Base-by-base conservation (phyloP, 2,888 invertebrate genomes). In the Portevinia maculata region DNA sequence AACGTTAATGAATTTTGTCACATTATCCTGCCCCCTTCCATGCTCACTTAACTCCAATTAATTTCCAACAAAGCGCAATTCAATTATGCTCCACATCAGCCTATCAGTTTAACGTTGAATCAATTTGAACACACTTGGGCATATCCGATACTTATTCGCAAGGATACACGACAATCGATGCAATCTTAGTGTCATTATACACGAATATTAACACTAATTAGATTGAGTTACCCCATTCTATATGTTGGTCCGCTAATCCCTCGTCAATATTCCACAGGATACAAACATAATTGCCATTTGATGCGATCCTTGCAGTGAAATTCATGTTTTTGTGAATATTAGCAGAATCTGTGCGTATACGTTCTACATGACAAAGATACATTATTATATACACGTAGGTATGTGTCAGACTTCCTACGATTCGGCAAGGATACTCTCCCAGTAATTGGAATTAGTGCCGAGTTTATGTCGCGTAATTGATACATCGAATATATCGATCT, bases 221-320 rank as follows among this genome's bases (percentile, higher is more conserved):
- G 79, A 67, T 60, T 52, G 59, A 75, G 21, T 11, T 37, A n/a
- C 17, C 30, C n/a, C 21, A 11, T 21, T 15, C 41, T 32, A 9
- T 30, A 52, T 28, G 11, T 62, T n/a, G 48, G 50, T 28, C 21
- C 24, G 57, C 39, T 79, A 79, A 64, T 73, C 79, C 50, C 65
- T 65, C 59, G 65, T 73, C 79, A 73, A 73, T 65, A 73, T 79
- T 73, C 71, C 15, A 71, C 59, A 32, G 71, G 53, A 79, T 65
- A 79, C 44, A 53, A 60, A 52, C 53, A 46, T 67, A 60, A 73
- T 79, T 73, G 46, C 39, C 52, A 65, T 78, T 64, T 41, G 57
- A 78, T 71, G 64, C 65, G 73, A 79, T 79, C 62, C 79, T 73
- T 73, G 79, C 19, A 73, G 60, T 62, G 79, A 52, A 79, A 53